These are phyloP conservation scores for Hirudo medicinalis DNA, from an alignment of 1,140 invertebrate genomes.

Conservation along the genomic window DNA sequence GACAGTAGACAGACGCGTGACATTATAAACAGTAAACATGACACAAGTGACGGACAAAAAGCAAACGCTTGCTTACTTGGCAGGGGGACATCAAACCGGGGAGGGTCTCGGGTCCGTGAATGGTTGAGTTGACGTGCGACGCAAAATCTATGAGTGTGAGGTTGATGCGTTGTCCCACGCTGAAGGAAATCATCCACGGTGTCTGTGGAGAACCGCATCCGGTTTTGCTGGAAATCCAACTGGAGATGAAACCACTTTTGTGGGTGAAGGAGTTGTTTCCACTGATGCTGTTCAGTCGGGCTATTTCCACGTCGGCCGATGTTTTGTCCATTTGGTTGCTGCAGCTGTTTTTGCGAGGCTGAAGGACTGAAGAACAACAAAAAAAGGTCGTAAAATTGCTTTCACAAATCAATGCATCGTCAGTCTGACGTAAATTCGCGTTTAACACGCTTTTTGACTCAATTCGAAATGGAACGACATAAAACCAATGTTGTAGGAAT, in stretches of 20 bases:
- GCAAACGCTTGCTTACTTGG: no score
- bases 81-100: no score
- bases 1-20: no score
- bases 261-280: not conserved
- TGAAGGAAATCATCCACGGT: slow-evolving; percentile 15
- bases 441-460: not conserved
- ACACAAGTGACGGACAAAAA: no score
- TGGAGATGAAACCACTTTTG: slow-evolving; percentile 18
- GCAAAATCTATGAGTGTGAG: slow-evolving; percentile 17
- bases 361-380: not conserved
- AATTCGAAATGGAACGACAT: not conserved
- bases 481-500: not conserved
- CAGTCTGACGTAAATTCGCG: no score
- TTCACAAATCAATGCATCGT: not conserved
- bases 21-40: no score
- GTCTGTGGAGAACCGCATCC: slow-evolving; percentile 13
- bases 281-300: not conserved
- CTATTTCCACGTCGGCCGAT: not conserved
- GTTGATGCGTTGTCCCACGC: slow-evolving; percentile 18
- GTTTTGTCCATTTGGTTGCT: not conserved
- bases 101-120: no score
- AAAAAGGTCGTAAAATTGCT: not conserved
- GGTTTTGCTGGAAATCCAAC: slow-evolving; percentile 12
- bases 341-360: slow-evolving; percentile 3
- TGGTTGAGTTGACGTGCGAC: not conserved